These are phyloP conservation scores for Penaeus vannamei DNA, from an alignment of 1,140 invertebrate species.

Conservation along the genomic window DNA sequence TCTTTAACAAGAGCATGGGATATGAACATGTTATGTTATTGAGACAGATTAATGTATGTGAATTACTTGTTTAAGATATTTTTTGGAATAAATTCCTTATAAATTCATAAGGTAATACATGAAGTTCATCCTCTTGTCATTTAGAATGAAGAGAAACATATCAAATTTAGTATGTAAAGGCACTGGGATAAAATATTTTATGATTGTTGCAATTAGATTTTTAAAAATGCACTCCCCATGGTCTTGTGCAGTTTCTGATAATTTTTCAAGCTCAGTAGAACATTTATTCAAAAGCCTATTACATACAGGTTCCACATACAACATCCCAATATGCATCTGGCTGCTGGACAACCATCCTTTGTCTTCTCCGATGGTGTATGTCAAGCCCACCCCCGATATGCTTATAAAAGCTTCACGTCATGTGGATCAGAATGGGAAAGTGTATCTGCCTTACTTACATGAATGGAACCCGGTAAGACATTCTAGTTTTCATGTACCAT, in stretches of 20 bases:
- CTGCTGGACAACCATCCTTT: constrained; percentile 97
- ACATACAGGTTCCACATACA: constrained; percentile 81
- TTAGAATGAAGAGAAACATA: too few species aligned
- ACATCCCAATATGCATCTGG: constrained; percentile 98
- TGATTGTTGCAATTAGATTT: too few species aligned
- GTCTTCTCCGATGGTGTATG: constrained; percentile 97
- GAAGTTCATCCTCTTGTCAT: too few species aligned
- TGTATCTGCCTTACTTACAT: constrained; percentile 97
- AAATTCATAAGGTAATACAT: too few species aligned
- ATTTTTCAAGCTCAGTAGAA: not conserved
- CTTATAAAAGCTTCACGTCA: constrained; percentile 93
- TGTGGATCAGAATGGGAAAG: constrained; percentile 95
- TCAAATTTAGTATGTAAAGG: too few species aligned
- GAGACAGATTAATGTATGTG: not conserved
- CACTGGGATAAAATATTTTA: too few species aligned
- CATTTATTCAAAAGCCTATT: not conserved
- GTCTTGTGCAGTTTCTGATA: too few species aligned
- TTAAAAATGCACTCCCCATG: too few species aligned
- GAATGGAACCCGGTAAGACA: constrained; percentile 89
- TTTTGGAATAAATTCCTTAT: too few species aligned
- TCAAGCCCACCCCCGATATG: constrained; percentile 96
- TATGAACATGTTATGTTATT: not conserved
- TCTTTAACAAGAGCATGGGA: too few species aligned
- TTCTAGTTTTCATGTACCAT: not conserved
- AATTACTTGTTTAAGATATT: too few species aligned